phyloP scores from a whole-genome alignment of 2,888 invertebrate genomes.

The Polydrusus pterygomalis region DNA sequence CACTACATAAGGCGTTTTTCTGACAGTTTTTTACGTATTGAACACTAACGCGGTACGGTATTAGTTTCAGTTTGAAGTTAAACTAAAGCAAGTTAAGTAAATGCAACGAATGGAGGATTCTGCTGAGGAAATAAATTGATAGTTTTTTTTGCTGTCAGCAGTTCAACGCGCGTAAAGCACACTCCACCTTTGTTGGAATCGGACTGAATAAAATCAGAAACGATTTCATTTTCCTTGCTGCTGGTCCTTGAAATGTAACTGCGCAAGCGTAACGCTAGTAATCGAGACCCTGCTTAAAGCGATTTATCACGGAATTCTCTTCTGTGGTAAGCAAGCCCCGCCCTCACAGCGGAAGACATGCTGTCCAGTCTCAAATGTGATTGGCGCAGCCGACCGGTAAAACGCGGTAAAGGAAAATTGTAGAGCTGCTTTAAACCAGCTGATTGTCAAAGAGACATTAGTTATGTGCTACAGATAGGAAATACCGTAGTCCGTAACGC shows the following conservation, averaged over 20 bases:
- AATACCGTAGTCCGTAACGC: constrained; percentile 6
- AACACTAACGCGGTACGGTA: constrained; percentile 38
- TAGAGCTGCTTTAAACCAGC: constrained; percentile 39
- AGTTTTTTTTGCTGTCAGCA: constrained; percentile 57
- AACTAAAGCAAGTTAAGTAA: constrained; percentile 49
- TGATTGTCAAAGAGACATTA: constrained; percentile 35
- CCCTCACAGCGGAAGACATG: constrained; percentile 22
- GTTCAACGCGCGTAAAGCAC: constrained; percentile 58
- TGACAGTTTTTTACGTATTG: constrained; percentile 42
- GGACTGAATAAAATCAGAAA: constrained; percentile 60
- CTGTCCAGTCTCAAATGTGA: neutral
- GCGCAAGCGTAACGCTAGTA: constrained; percentile 60
- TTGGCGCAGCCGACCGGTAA: constrained; percentile 16
- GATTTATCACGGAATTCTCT: constrained; percentile 30
- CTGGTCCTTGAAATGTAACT: constrained; percentile 31
- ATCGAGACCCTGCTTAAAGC: constrained; percentile 36
- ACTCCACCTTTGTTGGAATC: constrained; percentile 62
- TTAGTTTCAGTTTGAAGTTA: constrained; percentile 11
- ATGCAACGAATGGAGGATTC: constrained; percentile 56
- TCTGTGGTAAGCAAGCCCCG: constrained; percentile 27
- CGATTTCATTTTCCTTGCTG: constrained; percentile 36
- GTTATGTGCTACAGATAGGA: constrained; percentile 1
- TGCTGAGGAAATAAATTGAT: constrained; percentile 64
- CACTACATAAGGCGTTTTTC: constrained; percentile 40
- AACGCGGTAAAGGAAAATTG: constrained; percentile 31